Base-by-base conservation (phyloP, 2,888 invertebrate species). In the Petrophora chlorosata region DNA sequence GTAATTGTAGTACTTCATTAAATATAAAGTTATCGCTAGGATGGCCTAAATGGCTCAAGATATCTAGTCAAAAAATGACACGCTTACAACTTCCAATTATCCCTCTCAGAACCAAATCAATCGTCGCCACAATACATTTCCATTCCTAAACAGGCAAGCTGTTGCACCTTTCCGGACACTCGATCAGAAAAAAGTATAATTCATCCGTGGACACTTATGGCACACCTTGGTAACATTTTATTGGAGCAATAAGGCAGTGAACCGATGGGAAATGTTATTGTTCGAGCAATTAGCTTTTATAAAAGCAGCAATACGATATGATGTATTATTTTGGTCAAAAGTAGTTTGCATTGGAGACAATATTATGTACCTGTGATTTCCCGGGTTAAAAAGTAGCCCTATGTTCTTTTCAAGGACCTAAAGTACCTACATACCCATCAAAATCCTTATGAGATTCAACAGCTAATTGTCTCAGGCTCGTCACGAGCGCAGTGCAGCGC, bases 161-260 rank as follows among this genome's bases (percentile, higher is more conserved):
- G 16, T 9, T 23, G 12, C 5, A 3, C 4, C 7, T 13, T 15
- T 16, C 9, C 15, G 29, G 15, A 14, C 15, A 25, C 9, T 1
- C n/a, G 16, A n/a, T 5, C 5, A 10, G 8, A 16, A 54, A 54
- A 54, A 54, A 49, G 17, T 15, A 34, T 35, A 25, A 33, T 38
- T 39, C 36, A 14, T 28, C 13, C 9, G 9, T 14, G 9, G 26
- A 43, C 32, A 10, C 19, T 29, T 33, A 41, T 41, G 46, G 23
- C 33, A 33, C 33, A 33, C 42, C 28, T 43, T 41, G n/a, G 42
- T 14, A n/a, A 26, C 26, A 34, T 42, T 54, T 45, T 52, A 56
- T 48, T 39, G 42, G 30, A 9, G 10, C 48, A 49, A 52, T 52
- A 56, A 30, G 25, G 51, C 51, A 52, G 16, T 10, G 12, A n/a